Evolutionary conservation across 1,140 invertebrate genomes (phyloP), one percentile per base, ranked within the genome.

Genomic region (Sinonovacula constricta): DNA sequence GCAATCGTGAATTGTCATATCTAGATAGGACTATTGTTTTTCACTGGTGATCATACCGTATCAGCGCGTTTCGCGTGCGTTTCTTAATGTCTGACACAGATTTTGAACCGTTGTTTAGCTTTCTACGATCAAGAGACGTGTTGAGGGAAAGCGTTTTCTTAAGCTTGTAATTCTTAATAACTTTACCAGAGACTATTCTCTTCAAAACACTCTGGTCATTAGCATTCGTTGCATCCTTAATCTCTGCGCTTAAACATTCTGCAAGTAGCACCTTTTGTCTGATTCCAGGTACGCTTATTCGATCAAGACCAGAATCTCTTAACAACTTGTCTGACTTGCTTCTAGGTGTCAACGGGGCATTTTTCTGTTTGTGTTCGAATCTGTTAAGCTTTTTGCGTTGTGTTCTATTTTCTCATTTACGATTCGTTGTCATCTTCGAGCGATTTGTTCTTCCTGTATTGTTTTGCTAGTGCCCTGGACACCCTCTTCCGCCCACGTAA

Each of bases 1-100:
- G 10, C 3, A 28, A 12, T 24, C 69, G 22, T n/a, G 56, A 71
- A 36, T 71, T 71, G 45, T 71, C 69, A 60, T 71, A n/a, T 71
- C 56, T 71, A n/a, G n/a, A n/a, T n/a, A n/a, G n/a, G n/a, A n/a
- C 33, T 71, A 5, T 14, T 59, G 28, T 59, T 59, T 59, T 33
- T 31, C 15, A 3, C 14, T 67, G 7, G 15, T 22, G 22, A 49
- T 53, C 33, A 36, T 14, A 12, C 15, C n/a, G n/a, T n/a, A n/a
- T n/a, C n/a, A n/a, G 24, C 14, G 18, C 34, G 28, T 34, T 70
- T 56, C 67, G 7, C 24, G 26, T 24, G 5, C 30, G 22, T 56
- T 56, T 24, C 3, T 2, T 18, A 18, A 51, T 24, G 24, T 33
- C 14, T 70, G 14, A 18, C 51, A 57, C 67, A 22, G 67, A 28